Percentiles rank a stretch among this genome's conserved stretches.
Conservation (phyloP, 2,888 invertebrate species). For the Yponomeuta malinellus region DNA sequence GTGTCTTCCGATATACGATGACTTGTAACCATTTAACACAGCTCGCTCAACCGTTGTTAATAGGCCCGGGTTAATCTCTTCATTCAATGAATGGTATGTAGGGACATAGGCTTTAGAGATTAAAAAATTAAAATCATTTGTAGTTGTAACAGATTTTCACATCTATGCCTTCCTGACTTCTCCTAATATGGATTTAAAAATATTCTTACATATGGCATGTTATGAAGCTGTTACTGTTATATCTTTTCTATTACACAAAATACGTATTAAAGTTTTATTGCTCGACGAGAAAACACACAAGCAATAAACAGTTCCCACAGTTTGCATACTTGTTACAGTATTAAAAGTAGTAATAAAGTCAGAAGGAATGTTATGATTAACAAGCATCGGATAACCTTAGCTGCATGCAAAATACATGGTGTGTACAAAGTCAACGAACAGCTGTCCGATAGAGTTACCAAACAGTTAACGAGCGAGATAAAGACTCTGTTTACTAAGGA, state of each 20-base stretch:
- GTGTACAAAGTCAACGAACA: conserved; percentile 26
- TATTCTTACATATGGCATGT: not conserved
- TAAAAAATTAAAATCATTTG: no score
- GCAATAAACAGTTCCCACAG: not conserved
- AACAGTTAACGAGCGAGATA: conserved; percentile 33
- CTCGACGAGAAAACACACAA: not conserved
- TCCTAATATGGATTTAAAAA: not conserved
- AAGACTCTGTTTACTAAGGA: conserved; percentile 26
- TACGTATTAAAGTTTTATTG: not conserved
- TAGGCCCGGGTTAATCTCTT: conserved; percentile 35
- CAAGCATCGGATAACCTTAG: not conserved
- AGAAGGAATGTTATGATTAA: not conserved
- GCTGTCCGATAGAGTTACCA: conserved; percentile 26
- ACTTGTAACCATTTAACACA: conserved; percentile 45
- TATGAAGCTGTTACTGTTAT: not conserved
- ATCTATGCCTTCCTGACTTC: not conserved
- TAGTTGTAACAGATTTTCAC: no score
- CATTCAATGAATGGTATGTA: conserved; percentile 23
- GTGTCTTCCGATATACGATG: conserved; percentile 36
- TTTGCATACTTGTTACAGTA: not conserved
- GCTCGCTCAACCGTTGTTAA: conserved; percentile 14
- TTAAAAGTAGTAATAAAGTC: not conserved
- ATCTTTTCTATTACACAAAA: not conserved
- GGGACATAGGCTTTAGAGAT: not conserved
- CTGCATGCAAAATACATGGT: conserved; percentile 23